Base-by-base conservation (phyloP, 2,888 invertebrate genomes). In the Parnassius orleans region DNA sequence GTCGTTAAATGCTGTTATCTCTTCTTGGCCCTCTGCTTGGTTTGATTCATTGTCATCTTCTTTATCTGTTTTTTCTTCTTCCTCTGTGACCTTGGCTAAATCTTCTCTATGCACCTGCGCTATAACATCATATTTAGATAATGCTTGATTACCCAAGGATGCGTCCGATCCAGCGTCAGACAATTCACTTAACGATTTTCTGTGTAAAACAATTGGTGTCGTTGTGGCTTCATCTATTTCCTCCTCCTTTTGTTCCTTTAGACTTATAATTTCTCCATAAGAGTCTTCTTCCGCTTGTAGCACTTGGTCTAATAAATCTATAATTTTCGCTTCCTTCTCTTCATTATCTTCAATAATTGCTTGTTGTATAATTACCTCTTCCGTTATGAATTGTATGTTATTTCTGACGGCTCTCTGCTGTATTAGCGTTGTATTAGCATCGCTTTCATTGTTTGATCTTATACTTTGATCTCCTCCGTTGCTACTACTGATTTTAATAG, bases 21-120 rank as follows among this genome's bases (percentile, higher is more conserved):
- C 77, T 71, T 87, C 88, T 50, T 84, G 69, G 33, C 82, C 77
- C 55, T 64, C 69, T 15, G 61, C 55, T 33, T 69, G 63, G 12
- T 48, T 60, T 53, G 60, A 61, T 19, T 66, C 64, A 56, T 63
- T 64, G 10, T 72, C 68, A 7, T 53, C 44, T 64, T 74, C 78
- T 59, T 64, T 73, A 0, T 79, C 79, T 33, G 67, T 68, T 71
- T 73, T 80, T 69, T 90, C 87, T 62, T 87, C 87, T 71, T 87
- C 87, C 71, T 90, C 89, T 11, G 74, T 79, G 7, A 90, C 74
- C 74, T 75, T 89, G 0, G 87, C 83, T 61, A 90, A 79, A 80
- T 93, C 92, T 76, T 93, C 93, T 77, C 92, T 87, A 71, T 93
- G 93, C 12, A 93, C 92, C 81, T 92, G 90, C 64, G 89, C 93